These are phyloP conservation scores for Etheostoma cragini DNA, from an alignment of 2,113 vertebrate genomes.

Conservation along the genomic window DNA sequence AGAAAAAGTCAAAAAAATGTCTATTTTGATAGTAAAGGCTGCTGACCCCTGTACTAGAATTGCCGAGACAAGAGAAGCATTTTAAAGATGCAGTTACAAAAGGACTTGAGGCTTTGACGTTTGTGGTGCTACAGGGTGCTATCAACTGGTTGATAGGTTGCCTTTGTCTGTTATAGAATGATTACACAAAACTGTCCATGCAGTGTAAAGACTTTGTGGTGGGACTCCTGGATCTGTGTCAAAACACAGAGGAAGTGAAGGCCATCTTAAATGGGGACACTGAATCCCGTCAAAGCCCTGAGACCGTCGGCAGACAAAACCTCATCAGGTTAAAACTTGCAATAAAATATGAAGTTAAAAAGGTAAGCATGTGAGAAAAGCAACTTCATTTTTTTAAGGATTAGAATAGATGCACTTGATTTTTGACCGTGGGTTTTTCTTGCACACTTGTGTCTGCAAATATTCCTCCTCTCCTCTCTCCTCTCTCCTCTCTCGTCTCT, in stretches of 20 bases:
- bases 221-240: constrained; percentile 94
- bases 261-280: constrained; percentile 93
- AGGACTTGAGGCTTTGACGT: neutral
- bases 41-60: neutral
- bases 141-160: neutral
- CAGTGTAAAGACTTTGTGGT: constrained; percentile 99
- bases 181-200: constrained; percentile 95
- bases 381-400: neutral
- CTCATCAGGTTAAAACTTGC: constrained; percentile 94
- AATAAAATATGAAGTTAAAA: constrained; percentile 98
- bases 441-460: neutral
- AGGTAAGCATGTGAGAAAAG: constrained; percentile 82
- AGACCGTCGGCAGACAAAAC: constrained; percentile 83
- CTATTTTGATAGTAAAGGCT: no score
- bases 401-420: neutral
- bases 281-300: constrained; percentile 74
- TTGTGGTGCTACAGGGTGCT: neutral
- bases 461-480: neutral
- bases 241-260: constrained; percentile 96
- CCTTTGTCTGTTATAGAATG: constrained; percentile 85
- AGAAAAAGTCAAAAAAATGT: no score
- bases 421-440: neutral
- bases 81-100: neutral
- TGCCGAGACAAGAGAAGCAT: neutral
- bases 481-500: neutral